Evolutionary conservation across 2,888 invertebrate species (phyloP).

Genomic region (Megastigmus dorsalis): DNA sequence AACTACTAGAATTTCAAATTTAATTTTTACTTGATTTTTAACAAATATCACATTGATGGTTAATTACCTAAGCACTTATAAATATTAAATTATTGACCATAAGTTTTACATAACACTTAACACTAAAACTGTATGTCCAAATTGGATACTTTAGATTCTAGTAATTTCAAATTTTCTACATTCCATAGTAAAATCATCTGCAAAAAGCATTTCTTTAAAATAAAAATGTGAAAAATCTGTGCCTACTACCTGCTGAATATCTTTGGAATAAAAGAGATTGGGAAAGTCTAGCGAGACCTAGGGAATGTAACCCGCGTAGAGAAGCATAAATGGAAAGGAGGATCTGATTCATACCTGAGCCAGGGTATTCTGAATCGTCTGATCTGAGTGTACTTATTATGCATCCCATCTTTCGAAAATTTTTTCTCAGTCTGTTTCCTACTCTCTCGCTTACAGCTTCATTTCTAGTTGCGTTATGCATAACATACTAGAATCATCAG

Average conservation of each 20-base stretch:
- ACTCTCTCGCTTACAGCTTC: constrained; percentile 42
- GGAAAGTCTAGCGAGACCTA: constrained; percentile 35
- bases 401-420: constrained; percentile 53
- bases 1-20: background rate
- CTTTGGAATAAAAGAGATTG: constrained; percentile 8
- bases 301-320: constrained; percentile 15
- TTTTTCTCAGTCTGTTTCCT: constrained; percentile 50
- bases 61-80: no score
- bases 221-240: constrained; percentile 10
- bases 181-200: background rate
- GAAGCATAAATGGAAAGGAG: constrained; percentile 38
- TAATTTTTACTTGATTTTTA: no score
- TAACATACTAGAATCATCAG: constrained; percentile 41
- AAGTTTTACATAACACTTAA: no score
- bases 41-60: no score
- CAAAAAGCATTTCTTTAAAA: constrained; percentile 15
- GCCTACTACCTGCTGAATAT: constrained; percentile 19
- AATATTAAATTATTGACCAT: no score
- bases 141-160: constrained; percentile 1
- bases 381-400: constrained; percentile 49
- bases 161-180: background rate
- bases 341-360: constrained; percentile 52
- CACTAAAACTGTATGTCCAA: no score
- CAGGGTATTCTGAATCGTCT: constrained; percentile 50
- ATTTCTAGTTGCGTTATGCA: constrained; percentile 41